phyloP scores from a whole-genome alignment of 2,888 invertebrate species.

The Drosophila recens region DNA sequence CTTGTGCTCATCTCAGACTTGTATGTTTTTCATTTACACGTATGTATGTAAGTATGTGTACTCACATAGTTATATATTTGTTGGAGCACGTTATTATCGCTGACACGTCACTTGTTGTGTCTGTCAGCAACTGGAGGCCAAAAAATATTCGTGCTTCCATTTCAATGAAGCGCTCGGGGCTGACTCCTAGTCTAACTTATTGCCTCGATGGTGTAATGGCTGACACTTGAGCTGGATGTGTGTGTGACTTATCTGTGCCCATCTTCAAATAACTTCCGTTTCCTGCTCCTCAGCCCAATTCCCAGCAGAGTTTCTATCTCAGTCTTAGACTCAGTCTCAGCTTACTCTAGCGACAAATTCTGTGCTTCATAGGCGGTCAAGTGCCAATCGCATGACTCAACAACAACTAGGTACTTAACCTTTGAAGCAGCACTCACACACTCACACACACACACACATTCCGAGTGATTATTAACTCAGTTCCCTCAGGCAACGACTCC shows the following conservation, averaged over 20 bases:
- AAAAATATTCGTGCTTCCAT: conserved; percentile 31
- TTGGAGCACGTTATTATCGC: conserved; percentile 38
- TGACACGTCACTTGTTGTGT: conserved; percentile 41
- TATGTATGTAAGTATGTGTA: no score
- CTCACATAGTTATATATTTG: conserved; percentile 19
- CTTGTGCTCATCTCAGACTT: conserved; percentile 17
- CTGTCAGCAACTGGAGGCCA: conserved; percentile 1
- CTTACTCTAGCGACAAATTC: conserved; percentile 28
- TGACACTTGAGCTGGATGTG: conserved; percentile 48
- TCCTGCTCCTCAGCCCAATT: conserved; percentile 55
- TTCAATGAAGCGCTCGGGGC: no score
- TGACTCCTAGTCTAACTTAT: conserved; percentile 62
- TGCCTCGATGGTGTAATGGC: conserved; percentile 58
- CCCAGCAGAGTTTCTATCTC: not conserved
- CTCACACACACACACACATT: not conserved
- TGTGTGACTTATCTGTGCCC: conserved; percentile 74
- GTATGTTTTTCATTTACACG: conserved; percentile 9
- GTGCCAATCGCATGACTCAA: conserved; percentile 46
- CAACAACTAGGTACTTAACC: conserved; percentile 73
- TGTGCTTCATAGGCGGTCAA: conserved; percentile 54
- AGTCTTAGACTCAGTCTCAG: not conserved
- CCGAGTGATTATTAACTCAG: conserved; percentile 17
- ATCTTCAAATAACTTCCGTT: conserved; percentile 76
- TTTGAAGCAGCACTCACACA: conserved; percentile 52
- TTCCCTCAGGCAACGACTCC: no score